phyloP scores from a whole-genome alignment of 2,797 vertebrate genomes.

The Hypotaenidia philippensis region DNA sequence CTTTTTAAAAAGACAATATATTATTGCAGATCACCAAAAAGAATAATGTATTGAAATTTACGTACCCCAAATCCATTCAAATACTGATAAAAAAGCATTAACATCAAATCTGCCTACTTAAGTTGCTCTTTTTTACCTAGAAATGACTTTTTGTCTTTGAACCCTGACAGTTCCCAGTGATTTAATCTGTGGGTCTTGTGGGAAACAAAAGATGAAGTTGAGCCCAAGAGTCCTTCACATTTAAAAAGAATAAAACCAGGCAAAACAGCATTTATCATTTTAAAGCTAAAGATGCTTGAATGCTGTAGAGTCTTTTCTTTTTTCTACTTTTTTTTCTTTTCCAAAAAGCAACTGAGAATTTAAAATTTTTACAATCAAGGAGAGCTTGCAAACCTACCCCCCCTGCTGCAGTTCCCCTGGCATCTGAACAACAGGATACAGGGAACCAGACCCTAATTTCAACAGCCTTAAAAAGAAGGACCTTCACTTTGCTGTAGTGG shows the following conservation, averaged over 20 bases:
- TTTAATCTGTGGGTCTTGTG: not conserved
- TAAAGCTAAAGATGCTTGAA: not conserved
- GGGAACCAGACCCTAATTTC: rapidly evolving
- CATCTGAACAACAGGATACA: rapidly evolving
- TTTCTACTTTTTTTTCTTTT: not conserved
- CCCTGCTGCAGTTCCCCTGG: not conserved
- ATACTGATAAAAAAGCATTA: not conserved
- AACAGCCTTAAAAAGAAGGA: not conserved
- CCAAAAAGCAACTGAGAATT: not conserved
- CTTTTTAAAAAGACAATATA: not conserved
- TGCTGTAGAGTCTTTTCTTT: not conserved
- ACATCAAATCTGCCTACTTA: not conserved
- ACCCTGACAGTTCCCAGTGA: not conserved
- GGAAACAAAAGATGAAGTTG: not conserved
- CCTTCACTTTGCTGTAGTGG: not conserved
- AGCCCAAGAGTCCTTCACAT: not conserved
- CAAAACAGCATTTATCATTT: not conserved
- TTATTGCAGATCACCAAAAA: not conserved
- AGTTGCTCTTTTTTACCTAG: not conserved
- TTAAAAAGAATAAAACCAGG: not conserved
- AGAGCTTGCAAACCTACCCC: not conserved
- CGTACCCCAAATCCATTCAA: not conserved
- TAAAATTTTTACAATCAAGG: not conserved
- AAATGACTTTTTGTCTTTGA: not conserved
- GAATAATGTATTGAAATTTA: not conserved